Evolutionary conservation across 92 coral and sea anemone species (phyloP).

Genomic region (Phenganax stokvisi): DNA sequence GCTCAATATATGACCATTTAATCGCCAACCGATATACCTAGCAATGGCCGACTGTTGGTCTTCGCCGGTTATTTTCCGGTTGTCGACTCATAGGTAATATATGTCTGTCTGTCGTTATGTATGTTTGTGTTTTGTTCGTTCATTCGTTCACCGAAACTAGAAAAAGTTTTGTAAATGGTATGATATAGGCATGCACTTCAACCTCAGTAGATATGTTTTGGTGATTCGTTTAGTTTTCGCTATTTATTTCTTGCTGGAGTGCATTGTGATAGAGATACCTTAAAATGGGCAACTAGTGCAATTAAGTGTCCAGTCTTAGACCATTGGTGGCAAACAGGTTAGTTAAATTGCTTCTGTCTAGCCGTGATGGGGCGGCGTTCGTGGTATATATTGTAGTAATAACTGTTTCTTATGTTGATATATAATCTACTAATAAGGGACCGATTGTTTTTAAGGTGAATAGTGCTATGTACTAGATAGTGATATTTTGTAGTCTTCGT

Average conservation of each 20-base stretch:
- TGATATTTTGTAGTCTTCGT: too few species aligned
- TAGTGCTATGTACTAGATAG: too few species aligned
- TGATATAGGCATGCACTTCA: neutral
- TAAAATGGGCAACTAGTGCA: conserved; percentile 80
- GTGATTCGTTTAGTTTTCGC: conserved; percentile 59
- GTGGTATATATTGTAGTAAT: neutral
- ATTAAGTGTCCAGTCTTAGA: conserved; percentile 93
- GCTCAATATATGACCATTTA: too few species aligned
- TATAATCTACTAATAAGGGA: too few species aligned
- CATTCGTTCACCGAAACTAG: too few species aligned
- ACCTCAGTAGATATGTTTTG: neutral
- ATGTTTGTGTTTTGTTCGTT: too few species aligned
- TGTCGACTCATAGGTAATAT: too few species aligned
- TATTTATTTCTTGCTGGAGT: conserved; percentile 94
- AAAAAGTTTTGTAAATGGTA: neutral
- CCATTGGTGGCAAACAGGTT: conserved; percentile 99
- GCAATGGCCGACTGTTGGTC: too few species aligned
- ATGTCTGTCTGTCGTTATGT: too few species aligned
- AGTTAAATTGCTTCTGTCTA: neutral
- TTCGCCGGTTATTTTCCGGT: too few species aligned
- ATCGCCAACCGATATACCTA: too few species aligned
- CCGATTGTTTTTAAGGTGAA: too few species aligned
- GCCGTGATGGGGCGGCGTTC: neutral
- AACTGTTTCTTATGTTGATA: neutral
- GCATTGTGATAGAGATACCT: conserved; percentile 60